These are phyloP conservation scores for Drosophila nigromelanica DNA, from an alignment of 1,140 invertebrate genomes.

Conservation along the genomic window DNA sequence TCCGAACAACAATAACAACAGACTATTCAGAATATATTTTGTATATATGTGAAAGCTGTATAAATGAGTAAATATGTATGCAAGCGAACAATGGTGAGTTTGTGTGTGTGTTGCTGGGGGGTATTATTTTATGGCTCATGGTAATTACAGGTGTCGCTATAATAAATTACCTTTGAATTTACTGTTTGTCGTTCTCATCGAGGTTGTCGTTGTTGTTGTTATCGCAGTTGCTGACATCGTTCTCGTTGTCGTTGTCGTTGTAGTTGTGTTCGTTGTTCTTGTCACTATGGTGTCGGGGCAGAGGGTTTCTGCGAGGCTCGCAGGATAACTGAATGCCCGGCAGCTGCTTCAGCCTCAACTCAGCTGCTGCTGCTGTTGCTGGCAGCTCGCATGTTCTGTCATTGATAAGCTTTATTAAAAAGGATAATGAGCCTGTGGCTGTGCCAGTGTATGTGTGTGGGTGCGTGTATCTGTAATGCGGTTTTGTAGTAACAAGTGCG, in stretches of 20 bases:
- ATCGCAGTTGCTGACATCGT: slow-evolving; percentile 31
- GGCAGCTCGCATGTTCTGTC: slow-evolving; percentile 77
- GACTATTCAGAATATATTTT: slow-evolving; percentile 8
- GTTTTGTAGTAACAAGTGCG: slow-evolving; percentile 20
- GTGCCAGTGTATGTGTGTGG: slow-evolving; percentile 31
- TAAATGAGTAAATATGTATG: slow-evolving; percentile 29
- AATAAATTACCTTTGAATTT: slow-evolving; percentile 83
- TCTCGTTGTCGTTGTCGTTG: slow-evolving; percentile 19
- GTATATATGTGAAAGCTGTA: slow-evolving; percentile 2
- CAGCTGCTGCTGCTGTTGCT: slow-evolving; percentile 42
- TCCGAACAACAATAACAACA: slow-evolving; percentile 15
- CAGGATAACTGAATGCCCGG: slow-evolving; percentile 52
- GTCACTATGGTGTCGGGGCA: slow-evolving; percentile 53
- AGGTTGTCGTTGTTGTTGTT: slow-evolving; percentile 36
- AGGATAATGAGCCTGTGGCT: slow-evolving; percentile 79
- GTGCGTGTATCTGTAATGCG: slow-evolving; percentile 18
- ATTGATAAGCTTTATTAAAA: slow-evolving; percentile 83
- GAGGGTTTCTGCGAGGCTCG: slow-evolving; percentile 9
- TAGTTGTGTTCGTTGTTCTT: slow-evolving; percentile 57
- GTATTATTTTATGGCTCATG: slow-evolving; percentile 78
- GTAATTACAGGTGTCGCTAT: slow-evolving; percentile 82
- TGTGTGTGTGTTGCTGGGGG: slow-evolving; percentile 40
- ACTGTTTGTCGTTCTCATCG: slow-evolving; percentile 76
- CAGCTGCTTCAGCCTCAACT: slow-evolving; percentile 19
- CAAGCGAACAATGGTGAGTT: neutral